A percentile compares a stretch with the other conserved stretches of the same genome.
Conservation (phyloP, 1,140 invertebrate genomes). For the Dermatophagoides farinae region DNA sequence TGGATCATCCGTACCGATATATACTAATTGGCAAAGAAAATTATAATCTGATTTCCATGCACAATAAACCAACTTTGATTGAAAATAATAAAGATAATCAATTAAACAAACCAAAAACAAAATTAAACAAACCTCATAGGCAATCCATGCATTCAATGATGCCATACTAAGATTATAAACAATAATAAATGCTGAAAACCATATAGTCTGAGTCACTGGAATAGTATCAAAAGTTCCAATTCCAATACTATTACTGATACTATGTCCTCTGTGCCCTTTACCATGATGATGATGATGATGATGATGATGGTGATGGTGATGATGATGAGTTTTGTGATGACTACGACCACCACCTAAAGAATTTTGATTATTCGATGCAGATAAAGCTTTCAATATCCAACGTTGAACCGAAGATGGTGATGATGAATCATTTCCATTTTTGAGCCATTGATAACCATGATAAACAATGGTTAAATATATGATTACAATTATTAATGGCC, state of each 20-base stretch:
- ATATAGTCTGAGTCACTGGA: not conserved
- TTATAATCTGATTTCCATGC: conserved; percentile 55
- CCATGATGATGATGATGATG: conserved; percentile 16
- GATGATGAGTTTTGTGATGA: not conserved
- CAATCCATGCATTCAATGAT: conserved; percentile 26
- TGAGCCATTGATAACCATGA: conserved; percentile 21
- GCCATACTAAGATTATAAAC: conserved; percentile 30
- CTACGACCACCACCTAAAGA: not conserved
- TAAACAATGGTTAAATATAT: conserved; percentile 26
- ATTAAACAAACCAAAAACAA: not conserved
- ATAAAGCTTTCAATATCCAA: not conserved
- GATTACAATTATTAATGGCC: conserved; percentile 24
- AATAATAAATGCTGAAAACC: conserved; percentile 20
- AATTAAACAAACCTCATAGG: conserved; percentile 19
- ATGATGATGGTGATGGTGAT: conserved; percentile 15
- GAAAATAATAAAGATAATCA: conserved; percentile 28
- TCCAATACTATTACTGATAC: not conserved
- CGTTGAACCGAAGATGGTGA: not conserved
- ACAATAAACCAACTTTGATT: conserved; percentile 45
- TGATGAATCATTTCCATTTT: not conserved
- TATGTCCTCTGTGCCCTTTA: not conserved
- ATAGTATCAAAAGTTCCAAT: not conserved
- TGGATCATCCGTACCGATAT: conserved; percentile 44
- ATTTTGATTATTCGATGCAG: not conserved
- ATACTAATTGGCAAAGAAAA: conserved; percentile 69